Base-by-base conservation (phyloP, 2,113 vertebrate species). In the Bambusicola thoracicus region DNA sequence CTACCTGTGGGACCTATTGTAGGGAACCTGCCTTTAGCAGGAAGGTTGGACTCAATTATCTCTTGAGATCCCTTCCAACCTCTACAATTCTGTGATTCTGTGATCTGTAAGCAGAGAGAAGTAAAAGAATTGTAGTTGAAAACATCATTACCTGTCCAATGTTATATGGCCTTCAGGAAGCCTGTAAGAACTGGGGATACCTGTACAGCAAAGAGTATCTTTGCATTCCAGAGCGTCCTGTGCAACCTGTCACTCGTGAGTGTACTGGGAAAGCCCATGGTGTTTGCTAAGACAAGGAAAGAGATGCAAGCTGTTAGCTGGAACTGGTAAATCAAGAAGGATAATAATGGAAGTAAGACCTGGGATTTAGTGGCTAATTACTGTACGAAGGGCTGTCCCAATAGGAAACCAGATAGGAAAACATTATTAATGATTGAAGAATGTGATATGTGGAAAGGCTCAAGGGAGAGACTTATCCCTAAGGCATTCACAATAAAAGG, bases 321-420 rank as follows among this genome's bases (percentile, higher is more conserved):
- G 58, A 87, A 69, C 78, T 91, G 36, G 68, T 93, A 89, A 82
- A 82, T 82, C 84, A 58, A 77, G 91, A 84, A 85, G 75, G 72
- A 14, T 89, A 66, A 82, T 67, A 67, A 56, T 74, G 27, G 78
- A 89, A 87, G 29, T 49, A 58, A 92, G 63, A 61, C 59, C 34
- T 92, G 68, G 59, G 81, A 80, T 85, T 85, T 87, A 87, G 63
- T 85, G 53, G 55, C 41, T 89, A 66, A 30, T 80, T 70, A 30
- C 22, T 84, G 20, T 72, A 25, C 13, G 77, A 82, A 93, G 63
- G 73, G 41, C 59, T 91, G n/a, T 81, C 53, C 58, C 38, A 80
- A 2, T 46, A 89, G 87, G 87, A 92, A 89, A 65, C 32, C 77
- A 43, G 79, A 22, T 85, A 92, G 66, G 24, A 75, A 94, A 74